These are phyloP conservation scores for Furcula furcula DNA, from an alignment of 2,888 invertebrate genomes.

Conservation along the genomic window DNA sequence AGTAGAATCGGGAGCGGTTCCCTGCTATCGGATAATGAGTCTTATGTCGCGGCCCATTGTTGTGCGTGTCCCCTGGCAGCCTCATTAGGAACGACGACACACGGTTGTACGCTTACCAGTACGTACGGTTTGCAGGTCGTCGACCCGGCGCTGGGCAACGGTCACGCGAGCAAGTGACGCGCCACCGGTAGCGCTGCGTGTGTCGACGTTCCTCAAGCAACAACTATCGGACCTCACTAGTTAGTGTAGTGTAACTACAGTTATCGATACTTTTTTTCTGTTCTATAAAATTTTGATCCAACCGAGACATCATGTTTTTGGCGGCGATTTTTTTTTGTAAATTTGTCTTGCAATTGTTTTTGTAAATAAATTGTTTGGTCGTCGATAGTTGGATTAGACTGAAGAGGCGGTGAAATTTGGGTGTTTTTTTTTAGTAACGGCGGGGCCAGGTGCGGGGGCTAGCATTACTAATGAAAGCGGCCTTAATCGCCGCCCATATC, in stretches of 20 bases:
- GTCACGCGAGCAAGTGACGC: slow-evolving; percentile 69
- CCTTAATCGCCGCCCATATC: slow-evolving; percentile 32
- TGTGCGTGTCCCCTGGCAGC: slow-evolving; percentile 47
- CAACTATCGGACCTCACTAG: slow-evolving; percentile 78
- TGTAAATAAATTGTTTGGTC: not conserved
- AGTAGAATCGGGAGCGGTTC: not conserved
- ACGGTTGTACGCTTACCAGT: slow-evolving; percentile 69
- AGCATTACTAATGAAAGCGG: slow-evolving; percentile 34
- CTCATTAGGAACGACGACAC: slow-evolving; percentile 79
- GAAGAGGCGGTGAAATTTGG: slow-evolving; percentile 7
- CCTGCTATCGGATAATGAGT: no score
- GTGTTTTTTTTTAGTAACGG: no score
- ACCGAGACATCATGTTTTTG: no score
- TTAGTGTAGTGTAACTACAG: slow-evolving; percentile 69
- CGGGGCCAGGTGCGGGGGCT: slow-evolving; percentile 44
- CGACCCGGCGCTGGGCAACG: slow-evolving; percentile 65
- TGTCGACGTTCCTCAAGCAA: slow-evolving; percentile 77
- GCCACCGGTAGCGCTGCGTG: slow-evolving; percentile 60
- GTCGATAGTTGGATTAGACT: slow-evolving; percentile 1
- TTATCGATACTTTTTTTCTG: slow-evolving; percentile 36
- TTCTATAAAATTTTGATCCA: slow-evolving; percentile 17
- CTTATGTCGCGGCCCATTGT: slow-evolving; percentile 40
- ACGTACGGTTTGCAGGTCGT: slow-evolving; percentile 72
- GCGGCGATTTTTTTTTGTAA: no score
- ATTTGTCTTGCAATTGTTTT: not conserved